Evolutionary conservation across 2,797 vertebrate species (phyloP), one percentile per base, ranked within the genome.

Genomic region (Austrolebias charrua): DNA sequence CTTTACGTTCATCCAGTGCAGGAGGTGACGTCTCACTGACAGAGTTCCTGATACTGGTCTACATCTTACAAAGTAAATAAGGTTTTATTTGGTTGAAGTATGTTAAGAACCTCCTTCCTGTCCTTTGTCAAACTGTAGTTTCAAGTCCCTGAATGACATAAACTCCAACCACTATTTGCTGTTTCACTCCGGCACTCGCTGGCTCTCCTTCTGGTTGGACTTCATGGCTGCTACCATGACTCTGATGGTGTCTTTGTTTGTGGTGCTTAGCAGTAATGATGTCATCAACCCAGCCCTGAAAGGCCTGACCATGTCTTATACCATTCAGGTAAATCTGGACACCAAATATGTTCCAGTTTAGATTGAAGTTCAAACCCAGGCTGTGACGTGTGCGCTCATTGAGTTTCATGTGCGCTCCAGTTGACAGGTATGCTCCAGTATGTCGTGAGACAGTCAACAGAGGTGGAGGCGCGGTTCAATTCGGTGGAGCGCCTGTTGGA

Each of bases 261-360:
- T 92, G 18, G 90, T 92, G 43, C 79, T 94, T 49, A 93, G 66
- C 16, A 69, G 86, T 56, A 85, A 75, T 5, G 64, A 74, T 0
- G 4, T 76, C 1, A 79, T 93, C 69, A 91, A 60, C 31, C 62
- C 89, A 11, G 47, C 94, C 19, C 69, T 89, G 53, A 96, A 95
- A 84, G 94, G 93, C 66, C 80, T 96, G 74, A 92, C 90, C 0
- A 45, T 95, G 52, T 92, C 94, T 46, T 95, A 94, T 49, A 93
- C 92, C 20, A 92, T 92, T 60, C 93, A 96, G 93, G 93, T 95
- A 87, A 60, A 20, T 47, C 2, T 52, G 1, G 10, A 47, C 4
- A 19, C 18, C 10, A 40, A 31, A n/a, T 28, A 0, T 12, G 55
- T 14, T 3, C 0, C 8, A 9, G 0, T 16, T 12, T 44, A 1